Conservation (phyloP, 2,113 vertebrate genomes). For the Mungos mungo region DNA sequence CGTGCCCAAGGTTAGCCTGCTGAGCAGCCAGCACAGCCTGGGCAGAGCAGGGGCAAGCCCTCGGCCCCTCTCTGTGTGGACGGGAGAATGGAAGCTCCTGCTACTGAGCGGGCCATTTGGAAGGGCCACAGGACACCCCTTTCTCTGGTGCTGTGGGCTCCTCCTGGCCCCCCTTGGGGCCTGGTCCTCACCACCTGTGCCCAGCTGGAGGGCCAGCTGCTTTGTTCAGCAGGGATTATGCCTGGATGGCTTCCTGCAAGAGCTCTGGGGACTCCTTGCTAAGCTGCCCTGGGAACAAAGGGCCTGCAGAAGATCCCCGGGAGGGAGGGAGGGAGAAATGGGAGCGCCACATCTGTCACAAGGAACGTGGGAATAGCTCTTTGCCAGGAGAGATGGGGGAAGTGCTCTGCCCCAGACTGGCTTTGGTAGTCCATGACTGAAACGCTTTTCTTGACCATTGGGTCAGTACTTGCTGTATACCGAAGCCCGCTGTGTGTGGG, state of each 20-base stretch:
- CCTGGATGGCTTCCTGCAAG: conserved; percentile 24
- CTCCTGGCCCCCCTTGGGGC: not conserved
- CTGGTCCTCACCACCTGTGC: conserved; percentile 8
- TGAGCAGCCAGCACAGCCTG: not conserved
- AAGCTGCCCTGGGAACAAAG: conserved; percentile 54
- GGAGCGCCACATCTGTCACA: conserved; percentile 51
- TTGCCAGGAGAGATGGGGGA: not conserved
- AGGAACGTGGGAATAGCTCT: conserved; percentile 61
- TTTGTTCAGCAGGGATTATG: not conserved
- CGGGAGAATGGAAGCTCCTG: not conserved
- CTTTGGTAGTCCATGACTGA: not conserved
- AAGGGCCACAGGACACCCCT: not conserved
- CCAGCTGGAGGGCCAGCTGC: conserved; percentile 74
- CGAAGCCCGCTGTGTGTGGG: fast-evolving
- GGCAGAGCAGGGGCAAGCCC: not conserved
- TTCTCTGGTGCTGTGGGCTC: not conserved
- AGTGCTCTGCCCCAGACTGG: not conserved
- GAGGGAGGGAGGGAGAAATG: conserved; percentile 23
- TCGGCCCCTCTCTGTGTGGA: not conserved
- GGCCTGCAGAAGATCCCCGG: not conserved
- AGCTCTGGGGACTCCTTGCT: not conserved
- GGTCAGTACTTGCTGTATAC: not conserved
- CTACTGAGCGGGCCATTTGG: fast-evolving
- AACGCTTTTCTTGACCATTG: fast-evolving
- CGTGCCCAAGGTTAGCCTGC: not conserved